phyloP scores from a whole-genome alignment of 2,888 invertebrate genomes.

The Phortica magna region DNA sequence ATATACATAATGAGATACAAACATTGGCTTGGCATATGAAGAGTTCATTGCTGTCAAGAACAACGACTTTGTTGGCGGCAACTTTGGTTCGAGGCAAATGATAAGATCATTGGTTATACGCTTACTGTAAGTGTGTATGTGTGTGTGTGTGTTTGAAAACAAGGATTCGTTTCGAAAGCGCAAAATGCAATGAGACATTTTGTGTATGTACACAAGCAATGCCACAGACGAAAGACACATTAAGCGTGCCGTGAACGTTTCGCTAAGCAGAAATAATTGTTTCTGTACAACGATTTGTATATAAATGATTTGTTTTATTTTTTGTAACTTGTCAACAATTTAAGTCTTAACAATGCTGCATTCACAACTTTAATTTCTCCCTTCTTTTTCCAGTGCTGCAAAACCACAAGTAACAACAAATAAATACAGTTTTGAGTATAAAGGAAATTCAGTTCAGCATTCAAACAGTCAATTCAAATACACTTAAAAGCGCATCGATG shows the following conservation, averaged over 20 bases:
- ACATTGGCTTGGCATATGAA: background rate
- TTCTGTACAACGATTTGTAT: background rate
- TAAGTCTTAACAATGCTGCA: too few species aligned
- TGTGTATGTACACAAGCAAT: background rate
- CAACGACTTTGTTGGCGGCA: background rate
- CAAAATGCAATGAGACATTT: background rate
- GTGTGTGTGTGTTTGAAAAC: background rate
- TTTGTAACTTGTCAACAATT: background rate
- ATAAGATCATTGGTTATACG: background rate
- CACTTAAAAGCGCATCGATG: slow-evolving; percentile 51
- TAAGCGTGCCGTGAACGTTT: background rate
- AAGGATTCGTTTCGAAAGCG: background rate
- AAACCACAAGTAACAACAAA: background rate
- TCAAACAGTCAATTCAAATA: background rate
- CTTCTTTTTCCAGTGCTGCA: background rate
- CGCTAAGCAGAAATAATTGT: slow-evolving; percentile 1
- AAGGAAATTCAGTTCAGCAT: background rate
- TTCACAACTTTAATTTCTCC: too few species aligned
- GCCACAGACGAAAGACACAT: background rate
- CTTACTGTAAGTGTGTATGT: background rate
- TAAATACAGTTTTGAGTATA: background rate
- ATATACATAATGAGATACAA: background rate
- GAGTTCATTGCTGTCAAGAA: slow-evolving; percentile 13
- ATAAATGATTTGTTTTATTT: too few species aligned
- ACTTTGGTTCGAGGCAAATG: background rate